Evolutionary conservation across 2,797 vertebrate species (phyloP).

Genomic region (Anabacerthia variegaticeps): DNA sequence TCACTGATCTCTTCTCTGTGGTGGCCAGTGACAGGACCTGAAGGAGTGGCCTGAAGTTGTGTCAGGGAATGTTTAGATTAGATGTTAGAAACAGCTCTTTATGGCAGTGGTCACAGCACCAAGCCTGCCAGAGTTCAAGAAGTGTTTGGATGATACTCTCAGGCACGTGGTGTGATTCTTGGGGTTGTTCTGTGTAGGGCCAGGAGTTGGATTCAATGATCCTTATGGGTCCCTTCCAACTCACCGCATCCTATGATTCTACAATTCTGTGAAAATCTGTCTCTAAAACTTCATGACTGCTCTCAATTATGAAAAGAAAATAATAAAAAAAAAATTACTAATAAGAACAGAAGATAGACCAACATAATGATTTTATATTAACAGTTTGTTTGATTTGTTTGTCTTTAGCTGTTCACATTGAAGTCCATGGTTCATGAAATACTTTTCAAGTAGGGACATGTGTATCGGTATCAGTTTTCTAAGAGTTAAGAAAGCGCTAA

Average conservation of each 20-base stretch:
- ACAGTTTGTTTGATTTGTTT: neutral
- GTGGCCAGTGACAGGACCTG: neutral
- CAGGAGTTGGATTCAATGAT: accelerated
- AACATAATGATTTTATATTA: neutral
- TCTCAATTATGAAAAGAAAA: neutral
- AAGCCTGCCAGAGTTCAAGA: neutral
- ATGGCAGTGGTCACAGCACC: neutral
- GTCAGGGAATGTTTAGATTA: neutral
- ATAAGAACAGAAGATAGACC: neutral
- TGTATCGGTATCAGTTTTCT: neutral
- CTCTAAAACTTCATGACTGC: neutral
- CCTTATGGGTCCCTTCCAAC: neutral
- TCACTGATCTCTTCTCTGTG: neutral
- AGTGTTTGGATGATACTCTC: neutral
- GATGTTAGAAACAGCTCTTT: neutral
- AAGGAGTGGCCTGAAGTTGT: neutral
- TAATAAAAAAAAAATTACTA: neutral
- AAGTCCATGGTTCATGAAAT: neutral
- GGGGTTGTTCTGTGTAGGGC: neutral
- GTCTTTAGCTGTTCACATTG: neutral
- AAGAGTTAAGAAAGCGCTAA: neutral
- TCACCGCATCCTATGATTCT: neutral
- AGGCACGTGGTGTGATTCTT: neutral
- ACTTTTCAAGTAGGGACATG: neutral
- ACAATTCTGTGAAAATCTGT: neutral